A percentile compares a stretch with the other conserved stretches of the same genome.
Conservation (phyloP, 2,797 vertebrate species). For the Eulemur coronatus region DNA sequence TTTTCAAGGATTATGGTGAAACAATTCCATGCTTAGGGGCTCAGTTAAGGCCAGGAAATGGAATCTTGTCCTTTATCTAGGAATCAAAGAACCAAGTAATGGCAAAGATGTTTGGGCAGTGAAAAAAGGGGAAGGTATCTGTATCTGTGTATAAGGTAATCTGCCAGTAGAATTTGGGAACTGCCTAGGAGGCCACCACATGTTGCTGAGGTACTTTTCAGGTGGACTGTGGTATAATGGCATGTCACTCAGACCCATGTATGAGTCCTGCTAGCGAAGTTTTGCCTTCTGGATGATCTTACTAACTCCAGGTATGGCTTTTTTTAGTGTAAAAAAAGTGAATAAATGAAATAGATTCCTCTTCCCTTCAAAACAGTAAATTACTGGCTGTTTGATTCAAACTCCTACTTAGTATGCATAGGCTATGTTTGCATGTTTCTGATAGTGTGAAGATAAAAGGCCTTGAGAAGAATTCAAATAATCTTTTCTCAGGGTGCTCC, state of each 20-base stretch:
- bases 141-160: not conserved
- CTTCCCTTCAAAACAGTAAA: constrained; percentile 41
- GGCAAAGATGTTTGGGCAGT: not conserved
- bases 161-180: not conserved
- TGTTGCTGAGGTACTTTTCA: not conserved
- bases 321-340: not conserved
- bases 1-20: not conserved
- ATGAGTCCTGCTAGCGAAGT: not conserved
- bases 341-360: constrained; percentile 25
- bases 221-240: not conserved
- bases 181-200: not conserved
- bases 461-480: not conserved
- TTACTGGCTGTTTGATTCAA: constrained; percentile 18
- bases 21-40: no score
- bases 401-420: not conserved
- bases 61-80: not conserved
- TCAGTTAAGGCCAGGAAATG: not conserved
- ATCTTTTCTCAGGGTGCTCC: not conserved
- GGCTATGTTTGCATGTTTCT: not conserved
- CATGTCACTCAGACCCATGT: not conserved
- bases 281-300: not conserved
- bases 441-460: constrained; percentile 30
- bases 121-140: not conserved
- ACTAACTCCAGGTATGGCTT: not conserved
- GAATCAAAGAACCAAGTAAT: not conserved